These are phyloP conservation scores for Cyprinodon brontotheroides DNA, from an alignment of 2,113 vertebrate species.

Conservation along the genomic window DNA sequence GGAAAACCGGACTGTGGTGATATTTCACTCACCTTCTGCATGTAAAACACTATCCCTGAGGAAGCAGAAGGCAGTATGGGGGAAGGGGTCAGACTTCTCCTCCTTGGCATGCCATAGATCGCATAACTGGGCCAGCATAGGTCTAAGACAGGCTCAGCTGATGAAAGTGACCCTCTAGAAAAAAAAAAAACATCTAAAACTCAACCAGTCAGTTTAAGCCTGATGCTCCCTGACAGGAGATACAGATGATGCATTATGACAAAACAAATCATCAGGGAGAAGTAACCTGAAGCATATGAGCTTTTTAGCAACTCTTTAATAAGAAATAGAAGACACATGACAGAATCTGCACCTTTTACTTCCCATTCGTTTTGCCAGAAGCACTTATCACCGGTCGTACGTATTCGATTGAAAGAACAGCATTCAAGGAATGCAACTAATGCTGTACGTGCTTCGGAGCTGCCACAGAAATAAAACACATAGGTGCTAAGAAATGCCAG, in stretches of 20 bases:
- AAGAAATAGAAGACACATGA: conserved; percentile 44
- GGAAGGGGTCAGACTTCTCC: conserved; percentile 52
- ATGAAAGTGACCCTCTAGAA: conserved; percentile 18
- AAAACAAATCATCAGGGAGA: background rate
- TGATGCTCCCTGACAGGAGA: background rate
- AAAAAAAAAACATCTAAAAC: background rate
- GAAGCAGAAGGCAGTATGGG: conserved; percentile 49
- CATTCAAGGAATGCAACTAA: conserved; percentile 69
- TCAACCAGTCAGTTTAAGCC: background rate
- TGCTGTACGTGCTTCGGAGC: conserved; percentile 76
- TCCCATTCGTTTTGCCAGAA: conserved; percentile 52
- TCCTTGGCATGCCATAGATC: conserved; percentile 42
- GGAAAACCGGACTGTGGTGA: conserved; percentile 38
- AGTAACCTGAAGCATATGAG: background rate
- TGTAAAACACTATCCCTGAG: conserved; percentile 70
- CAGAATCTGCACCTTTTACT: conserved; percentile 49
- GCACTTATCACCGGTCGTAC: conserved; percentile 55
- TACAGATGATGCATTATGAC: background rate
- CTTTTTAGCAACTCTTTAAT: conserved; percentile 26
- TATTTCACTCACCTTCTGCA: conserved; percentile 68
- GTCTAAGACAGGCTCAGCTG: conserved; percentile 20
- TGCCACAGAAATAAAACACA: conserved; percentile 80
- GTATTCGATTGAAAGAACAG: conserved; percentile 65
- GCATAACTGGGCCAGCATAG: conserved; percentile 52
- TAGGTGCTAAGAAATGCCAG: conserved; percentile 82